These are phyloP conservation scores for Chamaea fasciata DNA, from an alignment of 2,113 vertebrate genomes.

Conservation along the genomic window DNA sequence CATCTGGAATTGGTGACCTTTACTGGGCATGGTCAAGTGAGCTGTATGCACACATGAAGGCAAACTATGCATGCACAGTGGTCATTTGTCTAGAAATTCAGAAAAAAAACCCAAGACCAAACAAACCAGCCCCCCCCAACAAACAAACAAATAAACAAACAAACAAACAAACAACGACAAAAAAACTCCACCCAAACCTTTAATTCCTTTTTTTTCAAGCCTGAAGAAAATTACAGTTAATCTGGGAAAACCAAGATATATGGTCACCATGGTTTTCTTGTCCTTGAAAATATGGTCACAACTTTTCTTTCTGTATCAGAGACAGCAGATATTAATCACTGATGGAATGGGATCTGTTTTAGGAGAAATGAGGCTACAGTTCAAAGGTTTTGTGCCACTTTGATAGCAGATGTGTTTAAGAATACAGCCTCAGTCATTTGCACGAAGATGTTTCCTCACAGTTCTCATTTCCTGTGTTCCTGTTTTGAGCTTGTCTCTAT, in stretches of 20 bases:
- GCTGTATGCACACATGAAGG: not conserved
- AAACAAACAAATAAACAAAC: no score
- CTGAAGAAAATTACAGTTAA: not conserved
- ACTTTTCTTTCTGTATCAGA: not conserved
- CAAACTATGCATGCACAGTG: not conserved
- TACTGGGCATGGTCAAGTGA: not conserved
- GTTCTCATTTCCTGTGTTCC: not conserved
- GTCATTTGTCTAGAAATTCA: not conserved
- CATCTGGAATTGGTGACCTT: not conserved
- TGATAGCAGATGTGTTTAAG: not conserved
- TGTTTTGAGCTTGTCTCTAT: not conserved
- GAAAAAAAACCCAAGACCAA: no score
- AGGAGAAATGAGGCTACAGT: not conserved
- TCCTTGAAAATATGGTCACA: not conserved
- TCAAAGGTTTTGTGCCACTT: not conserved
- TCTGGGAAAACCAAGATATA: not conserved
- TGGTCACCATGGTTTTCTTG: not conserved
- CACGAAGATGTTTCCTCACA: not conserved
- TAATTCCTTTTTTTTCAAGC: not conserved
- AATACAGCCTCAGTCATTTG: not conserved
- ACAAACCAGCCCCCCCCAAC: no score
- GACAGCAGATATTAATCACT: not conserved
- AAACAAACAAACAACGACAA: not conserved
- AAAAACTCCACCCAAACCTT: rapidly evolving
- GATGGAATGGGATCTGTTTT: not conserved